Evolutionary conservation across 2,113 vertebrate species (phyloP).

Genomic region (Dipodomys spectabilis): DNA sequence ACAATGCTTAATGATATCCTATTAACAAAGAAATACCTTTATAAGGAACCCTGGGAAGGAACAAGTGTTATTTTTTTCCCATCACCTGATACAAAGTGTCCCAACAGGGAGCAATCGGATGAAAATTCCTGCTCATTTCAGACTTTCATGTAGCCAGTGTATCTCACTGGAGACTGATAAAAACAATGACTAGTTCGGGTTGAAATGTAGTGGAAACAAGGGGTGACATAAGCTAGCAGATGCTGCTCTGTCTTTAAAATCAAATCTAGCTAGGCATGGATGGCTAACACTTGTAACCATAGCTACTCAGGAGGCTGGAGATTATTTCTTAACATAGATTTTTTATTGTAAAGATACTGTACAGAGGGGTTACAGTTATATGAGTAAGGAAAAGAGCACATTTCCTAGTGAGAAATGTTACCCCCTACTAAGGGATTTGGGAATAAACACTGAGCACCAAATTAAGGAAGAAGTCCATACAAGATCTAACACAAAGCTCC

Average conservation of each 20-base stretch:
- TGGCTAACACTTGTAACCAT: too few relatives aligned
- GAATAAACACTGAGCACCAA: too few relatives aligned
- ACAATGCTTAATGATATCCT: constrained; percentile 62
- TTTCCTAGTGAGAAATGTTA: too few relatives aligned
- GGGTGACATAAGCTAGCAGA: not conserved
- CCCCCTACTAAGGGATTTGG: too few relatives aligned
- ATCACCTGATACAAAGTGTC: constrained; percentile 50
- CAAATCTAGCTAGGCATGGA: too few relatives aligned
- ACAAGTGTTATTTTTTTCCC: constrained; percentile 48
- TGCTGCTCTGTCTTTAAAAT: not conserved
- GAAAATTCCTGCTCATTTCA: constrained; percentile 20
- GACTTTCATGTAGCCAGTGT: not conserved
- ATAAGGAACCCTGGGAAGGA: constrained; percentile 49
- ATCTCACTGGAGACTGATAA: not conserved
- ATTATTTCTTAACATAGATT: too few relatives aligned
- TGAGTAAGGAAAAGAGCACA: too few relatives aligned
- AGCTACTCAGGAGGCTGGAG: too few relatives aligned
- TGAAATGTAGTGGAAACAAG: constrained; percentile 21
- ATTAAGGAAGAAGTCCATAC: too few relatives aligned
- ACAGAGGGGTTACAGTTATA: too few relatives aligned
- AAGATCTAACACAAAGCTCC: too few relatives aligned
- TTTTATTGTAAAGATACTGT: too few relatives aligned
- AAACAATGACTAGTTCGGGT: not conserved
- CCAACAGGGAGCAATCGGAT: not conserved
- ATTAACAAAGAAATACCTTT: constrained; percentile 60